Evolutionary conservation across 1,140 invertebrate genomes (phyloP).

Genomic region (Scaptomyza hsui): DNA sequence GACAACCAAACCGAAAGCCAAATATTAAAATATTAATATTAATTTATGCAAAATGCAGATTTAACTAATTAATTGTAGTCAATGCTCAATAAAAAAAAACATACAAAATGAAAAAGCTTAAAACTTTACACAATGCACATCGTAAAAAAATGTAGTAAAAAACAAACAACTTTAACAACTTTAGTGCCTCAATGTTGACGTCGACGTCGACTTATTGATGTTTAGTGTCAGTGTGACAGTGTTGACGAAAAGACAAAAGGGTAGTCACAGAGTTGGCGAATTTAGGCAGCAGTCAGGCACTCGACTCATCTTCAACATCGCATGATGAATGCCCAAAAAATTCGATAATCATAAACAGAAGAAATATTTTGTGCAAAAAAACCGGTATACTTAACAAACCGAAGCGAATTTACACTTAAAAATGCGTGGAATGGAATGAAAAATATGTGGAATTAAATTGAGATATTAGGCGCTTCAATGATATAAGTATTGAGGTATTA

Average conservation of each 20-base stretch:
- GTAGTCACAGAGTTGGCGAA: constrained; percentile 21
- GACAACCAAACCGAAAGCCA: constrained; percentile 17
- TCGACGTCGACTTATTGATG: constrained; percentile 65
- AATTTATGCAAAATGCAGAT: constrained; percentile 82
- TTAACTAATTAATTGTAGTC: constrained; percentile 79
- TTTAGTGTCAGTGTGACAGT: constrained; percentile 67
- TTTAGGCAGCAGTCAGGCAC: neutral
- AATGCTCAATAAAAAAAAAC: constrained; percentile 72
- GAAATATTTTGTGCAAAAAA: constrained; percentile 10
- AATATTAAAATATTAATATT: constrained; percentile 70
- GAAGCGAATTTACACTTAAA: constrained; percentile 19
- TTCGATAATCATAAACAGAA: constrained; percentile 31
- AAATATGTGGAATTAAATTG: no score
- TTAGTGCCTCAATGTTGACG: no score
- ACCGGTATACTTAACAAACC: constrained; percentile 12
- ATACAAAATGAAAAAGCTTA: constrained; percentile 53
- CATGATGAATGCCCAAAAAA: constrained; percentile 78
- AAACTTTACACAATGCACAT: constrained; percentile 71
- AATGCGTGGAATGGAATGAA: neutral
- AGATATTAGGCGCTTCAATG: no score
- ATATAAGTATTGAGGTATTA: no score
- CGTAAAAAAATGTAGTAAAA: constrained; percentile 46
- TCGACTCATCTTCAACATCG: constrained; percentile 20
- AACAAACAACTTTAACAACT: constrained; percentile 26
- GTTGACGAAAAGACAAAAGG: constrained; percentile 75